These are phyloP conservation scores for Cosmia pyralina DNA, from an alignment of 2,888 invertebrate species.

Conservation along the genomic window DNA sequence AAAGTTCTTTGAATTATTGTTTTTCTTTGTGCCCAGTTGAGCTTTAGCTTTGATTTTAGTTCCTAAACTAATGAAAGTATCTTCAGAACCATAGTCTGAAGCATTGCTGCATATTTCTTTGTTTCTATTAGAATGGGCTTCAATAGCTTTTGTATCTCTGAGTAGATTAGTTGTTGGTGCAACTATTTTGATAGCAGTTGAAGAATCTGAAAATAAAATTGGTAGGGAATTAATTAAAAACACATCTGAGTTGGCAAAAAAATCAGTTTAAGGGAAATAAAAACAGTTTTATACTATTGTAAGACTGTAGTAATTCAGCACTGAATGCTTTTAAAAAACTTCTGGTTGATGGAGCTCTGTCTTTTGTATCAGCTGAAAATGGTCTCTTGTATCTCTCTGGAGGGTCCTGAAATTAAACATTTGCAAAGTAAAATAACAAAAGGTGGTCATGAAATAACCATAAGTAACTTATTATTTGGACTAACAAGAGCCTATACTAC, in stretches of 20 bases:
- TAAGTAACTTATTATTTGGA: too few species aligned
- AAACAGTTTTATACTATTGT: conserved; percentile 74
- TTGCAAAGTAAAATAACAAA: not conserved
- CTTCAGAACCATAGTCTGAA: conserved; percentile 88
- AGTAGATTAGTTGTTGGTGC: conserved; percentile 84
- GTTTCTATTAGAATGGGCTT: conserved; percentile 68
- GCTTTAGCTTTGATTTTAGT: conserved; percentile 89
- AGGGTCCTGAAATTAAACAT: conserved; percentile 74
- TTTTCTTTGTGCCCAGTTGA: conserved; percentile 80
- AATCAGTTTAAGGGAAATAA: not conserved
- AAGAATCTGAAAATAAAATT: conserved; percentile 74
- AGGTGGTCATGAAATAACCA: too few species aligned
- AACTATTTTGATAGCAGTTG: conserved; percentile 78
- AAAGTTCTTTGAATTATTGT: conserved; percentile 76
- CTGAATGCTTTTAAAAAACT: conserved; percentile 82
- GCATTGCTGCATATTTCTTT: conserved; percentile 84
- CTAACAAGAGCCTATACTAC: too few species aligned
- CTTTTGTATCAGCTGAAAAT: conserved; percentile 87
- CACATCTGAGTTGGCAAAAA: not conserved
- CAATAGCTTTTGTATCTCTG: conserved; percentile 69
- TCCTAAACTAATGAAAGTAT: conserved; percentile 87
- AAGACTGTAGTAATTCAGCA: conserved; percentile 81
- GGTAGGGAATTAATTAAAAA: not conserved
- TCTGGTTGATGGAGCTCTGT: conserved; percentile 78
- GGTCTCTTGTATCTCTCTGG: conserved; percentile 84